Evolutionary conservation across 2,797 vertebrate species (phyloP).

Genomic region (Lerista edwardsae): DNA sequence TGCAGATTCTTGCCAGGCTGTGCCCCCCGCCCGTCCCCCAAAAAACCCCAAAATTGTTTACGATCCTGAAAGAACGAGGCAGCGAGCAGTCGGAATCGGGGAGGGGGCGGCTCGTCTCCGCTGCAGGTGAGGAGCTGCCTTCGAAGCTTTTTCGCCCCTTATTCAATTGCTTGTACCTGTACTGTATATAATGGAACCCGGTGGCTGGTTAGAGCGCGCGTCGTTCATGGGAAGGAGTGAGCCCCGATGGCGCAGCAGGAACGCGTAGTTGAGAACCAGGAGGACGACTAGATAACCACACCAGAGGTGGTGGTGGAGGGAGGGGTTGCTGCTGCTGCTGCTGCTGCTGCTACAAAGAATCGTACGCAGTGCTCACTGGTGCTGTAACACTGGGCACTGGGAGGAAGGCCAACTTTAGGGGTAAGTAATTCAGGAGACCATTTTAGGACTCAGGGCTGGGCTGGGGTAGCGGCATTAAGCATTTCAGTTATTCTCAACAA

Average conservation of each 20-base stretch:
- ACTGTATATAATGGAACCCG: no score
- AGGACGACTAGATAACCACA: no score
- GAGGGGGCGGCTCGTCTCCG: background rate
- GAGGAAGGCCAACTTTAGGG: background rate
- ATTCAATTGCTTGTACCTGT: background rate
- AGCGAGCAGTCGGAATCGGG: no score
- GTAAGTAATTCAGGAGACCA: no score
- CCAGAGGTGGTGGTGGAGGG: no score
- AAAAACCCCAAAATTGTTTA: background rate
- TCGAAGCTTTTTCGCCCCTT: background rate
- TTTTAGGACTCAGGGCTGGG: no score
- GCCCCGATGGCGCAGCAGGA: background rate
- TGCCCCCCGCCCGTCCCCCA: accelerated
- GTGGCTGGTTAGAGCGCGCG: background rate
- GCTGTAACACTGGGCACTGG: no score
- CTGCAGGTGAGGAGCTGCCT: conserved; percentile 4
- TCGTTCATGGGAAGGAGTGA: background rate
- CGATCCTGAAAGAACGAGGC: background rate
- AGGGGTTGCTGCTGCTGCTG: no score
- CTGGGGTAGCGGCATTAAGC: no score
- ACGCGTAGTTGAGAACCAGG: background rate
- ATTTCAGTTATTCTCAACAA: no score
- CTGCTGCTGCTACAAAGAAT: background rate
- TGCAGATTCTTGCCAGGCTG: background rate
- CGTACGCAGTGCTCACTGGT: background rate